phyloP scores from a whole-genome alignment of 2,113 vertebrate genomes.

The Paramormyrops kingsleyae region DNA sequence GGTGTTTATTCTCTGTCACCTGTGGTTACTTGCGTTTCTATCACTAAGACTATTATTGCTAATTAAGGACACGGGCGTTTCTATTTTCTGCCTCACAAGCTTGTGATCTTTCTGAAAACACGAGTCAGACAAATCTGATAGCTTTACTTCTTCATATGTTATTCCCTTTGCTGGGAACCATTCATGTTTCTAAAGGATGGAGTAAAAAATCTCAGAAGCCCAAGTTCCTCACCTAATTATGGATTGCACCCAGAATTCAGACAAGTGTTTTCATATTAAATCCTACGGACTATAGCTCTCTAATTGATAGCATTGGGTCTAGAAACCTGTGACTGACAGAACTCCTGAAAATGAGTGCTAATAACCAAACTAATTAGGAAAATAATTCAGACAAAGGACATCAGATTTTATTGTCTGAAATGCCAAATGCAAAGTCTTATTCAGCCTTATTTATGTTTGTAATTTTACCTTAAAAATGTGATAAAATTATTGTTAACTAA shows the following conservation, averaged over 20 bases:
- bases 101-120: conserved; percentile 45
- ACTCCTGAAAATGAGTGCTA: neutral
- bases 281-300: conserved; percentile 39
- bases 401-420: neutral
- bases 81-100: conserved; percentile 42
- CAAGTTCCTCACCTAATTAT: conserved; percentile 50
- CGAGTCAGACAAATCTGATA: conserved; percentile 46
- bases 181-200: conserved; percentile 49
- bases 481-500: neutral
- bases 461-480: neutral
- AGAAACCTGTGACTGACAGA: neutral
- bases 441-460: neutral
- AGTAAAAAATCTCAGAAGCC: conserved; percentile 49
- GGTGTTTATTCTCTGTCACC: neutral
- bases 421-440: neutral
- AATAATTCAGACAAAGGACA: neutral
- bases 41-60: conserved; percentile 44
- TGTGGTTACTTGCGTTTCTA: conserved; percentile 16
- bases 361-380: neutral
- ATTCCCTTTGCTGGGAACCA: conserved; percentile 54
- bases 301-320: conserved; percentile 32
- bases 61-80: conserved; percentile 41
- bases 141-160: conserved; percentile 49
- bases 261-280: conserved; percentile 50
- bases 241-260: conserved; percentile 56